These are phyloP conservation scores for Brevimyrus niger DNA, from an alignment of 2,113 vertebrate species.

Conservation along the genomic window DNA sequence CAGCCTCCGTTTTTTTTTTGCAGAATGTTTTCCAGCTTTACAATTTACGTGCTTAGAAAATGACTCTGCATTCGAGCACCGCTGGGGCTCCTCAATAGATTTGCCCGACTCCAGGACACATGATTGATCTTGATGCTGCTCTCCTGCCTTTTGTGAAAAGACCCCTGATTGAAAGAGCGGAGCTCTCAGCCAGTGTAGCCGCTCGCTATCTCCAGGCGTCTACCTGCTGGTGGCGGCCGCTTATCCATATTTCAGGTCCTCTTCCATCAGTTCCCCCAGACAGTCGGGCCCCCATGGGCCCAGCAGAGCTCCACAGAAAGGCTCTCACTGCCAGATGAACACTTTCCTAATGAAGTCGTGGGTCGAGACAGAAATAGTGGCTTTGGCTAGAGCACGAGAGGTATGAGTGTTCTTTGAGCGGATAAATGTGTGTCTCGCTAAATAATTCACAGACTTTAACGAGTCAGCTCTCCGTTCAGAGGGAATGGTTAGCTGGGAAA, in stretches of 20 bases:
- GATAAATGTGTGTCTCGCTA: conserved; percentile 9
- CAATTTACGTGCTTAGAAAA: neutral
- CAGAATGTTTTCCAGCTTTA: neutral
- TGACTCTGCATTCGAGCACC: neutral
- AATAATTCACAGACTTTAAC: conserved; percentile 15
- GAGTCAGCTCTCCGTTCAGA: neutral
- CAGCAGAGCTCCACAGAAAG: neutral
- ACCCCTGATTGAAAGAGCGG: neutral
- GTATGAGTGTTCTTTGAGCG: neutral
- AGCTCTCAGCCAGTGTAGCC: neutral
- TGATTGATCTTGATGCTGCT: neutral
- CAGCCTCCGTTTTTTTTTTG: neutral
- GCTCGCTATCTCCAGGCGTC: neutral
- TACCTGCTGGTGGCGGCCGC: neutral
- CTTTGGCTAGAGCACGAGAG: neutral
- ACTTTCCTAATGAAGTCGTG: neutral
- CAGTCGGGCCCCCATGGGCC: neutral
- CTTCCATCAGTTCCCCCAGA: neutral
- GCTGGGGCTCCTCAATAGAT: neutral
- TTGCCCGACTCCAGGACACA: neutral
- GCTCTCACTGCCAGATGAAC: neutral
- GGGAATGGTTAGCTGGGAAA: neutral
- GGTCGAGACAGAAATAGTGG: neutral
- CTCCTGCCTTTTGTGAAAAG: neutral
- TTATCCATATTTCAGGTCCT: neutral